Percentiles rank a stretch among this genome's conserved stretches.
These are phyloP conservation scores for Lottia scabra DNA, from an alignment of 2,888 invertebrate genomes.

Conservation along the genomic window DNA sequence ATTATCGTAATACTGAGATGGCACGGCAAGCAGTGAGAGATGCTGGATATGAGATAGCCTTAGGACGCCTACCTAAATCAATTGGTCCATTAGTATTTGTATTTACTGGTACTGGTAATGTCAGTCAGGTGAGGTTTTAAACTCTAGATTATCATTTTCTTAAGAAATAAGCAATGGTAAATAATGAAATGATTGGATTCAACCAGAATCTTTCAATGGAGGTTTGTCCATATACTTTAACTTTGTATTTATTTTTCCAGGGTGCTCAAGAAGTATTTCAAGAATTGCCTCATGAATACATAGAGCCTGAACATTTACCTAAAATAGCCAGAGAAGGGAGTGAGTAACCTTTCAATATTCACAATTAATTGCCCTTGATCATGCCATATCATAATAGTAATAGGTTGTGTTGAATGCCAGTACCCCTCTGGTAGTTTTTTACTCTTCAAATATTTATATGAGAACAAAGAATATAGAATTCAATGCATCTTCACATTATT, in stretches of 20 bases:
- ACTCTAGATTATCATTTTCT: too few species aligned
- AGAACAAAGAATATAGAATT: too few species aligned
- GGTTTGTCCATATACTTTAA: too few species aligned
- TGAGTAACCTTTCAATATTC: constrained; percentile 70
- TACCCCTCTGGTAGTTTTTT: too few species aligned
- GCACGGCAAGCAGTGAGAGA: constrained; percentile 97
- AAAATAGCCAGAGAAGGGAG: constrained; percentile 98
- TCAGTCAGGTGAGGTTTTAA: constrained; percentile 78
- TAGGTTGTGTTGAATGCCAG: too few species aligned
- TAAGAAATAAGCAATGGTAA: too few species aligned
- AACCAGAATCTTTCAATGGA: too few species aligned
- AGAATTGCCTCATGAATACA: constrained; percentile 97
- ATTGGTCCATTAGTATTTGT: constrained; percentile 97
- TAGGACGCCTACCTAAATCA: constrained; percentile 96
- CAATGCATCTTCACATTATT: too few species aligned
- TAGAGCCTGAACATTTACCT: constrained; percentile 91
- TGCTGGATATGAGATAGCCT: constrained; percentile 97
- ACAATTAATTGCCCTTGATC: too few species aligned
- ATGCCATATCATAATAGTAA: too few species aligned
- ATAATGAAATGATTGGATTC: too few species aligned
- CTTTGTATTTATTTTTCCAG: constrained; percentile 55
- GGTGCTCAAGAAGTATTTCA: constrained; percentile 84
- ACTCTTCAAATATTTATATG: too few species aligned
- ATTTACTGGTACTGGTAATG: constrained; percentile 98
- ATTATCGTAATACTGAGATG: constrained; percentile 97